Conservation (phyloP, 2,113 vertebrate genomes). For the Cercopithecus mona region DNA sequence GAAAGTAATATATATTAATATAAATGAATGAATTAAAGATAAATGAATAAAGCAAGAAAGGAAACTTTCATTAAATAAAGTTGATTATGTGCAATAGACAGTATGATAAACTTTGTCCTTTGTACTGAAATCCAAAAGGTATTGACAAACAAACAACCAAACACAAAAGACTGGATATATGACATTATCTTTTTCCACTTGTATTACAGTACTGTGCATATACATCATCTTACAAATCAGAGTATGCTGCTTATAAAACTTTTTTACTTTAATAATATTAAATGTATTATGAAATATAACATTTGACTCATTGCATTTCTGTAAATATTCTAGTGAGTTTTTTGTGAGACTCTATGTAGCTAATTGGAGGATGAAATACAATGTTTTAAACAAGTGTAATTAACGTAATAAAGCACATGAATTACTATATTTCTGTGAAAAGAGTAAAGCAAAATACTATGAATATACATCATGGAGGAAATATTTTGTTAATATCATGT, state of each 20-base stretch:
- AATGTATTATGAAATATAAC: background rate
- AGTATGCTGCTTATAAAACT: background rate
- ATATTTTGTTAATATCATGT: background rate
- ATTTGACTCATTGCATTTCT: background rate
- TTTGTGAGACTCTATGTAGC: background rate
- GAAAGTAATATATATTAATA: background rate
- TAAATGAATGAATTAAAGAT: background rate
- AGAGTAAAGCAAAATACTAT: background rate
- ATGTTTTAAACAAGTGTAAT: background rate
- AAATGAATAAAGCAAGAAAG: background rate
- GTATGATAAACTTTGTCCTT: background rate
- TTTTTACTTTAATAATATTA: background rate
- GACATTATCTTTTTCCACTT: background rate
- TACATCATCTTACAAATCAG: background rate
- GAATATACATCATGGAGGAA: background rate
- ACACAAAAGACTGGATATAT: background rate
- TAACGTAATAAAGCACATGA: background rate
- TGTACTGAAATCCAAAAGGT: background rate
- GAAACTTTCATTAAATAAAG: background rate
- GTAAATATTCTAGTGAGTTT: background rate
- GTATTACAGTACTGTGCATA: background rate
- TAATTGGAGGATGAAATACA: background rate
- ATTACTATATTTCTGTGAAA: background rate
- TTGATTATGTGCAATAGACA: background rate
- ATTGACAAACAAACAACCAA: background rate